A percentile compares a stretch with the other conserved stretches of the same genome.
Conservation (phyloP, 2,888 invertebrate species). For the Microctonus brassicae region DNA sequence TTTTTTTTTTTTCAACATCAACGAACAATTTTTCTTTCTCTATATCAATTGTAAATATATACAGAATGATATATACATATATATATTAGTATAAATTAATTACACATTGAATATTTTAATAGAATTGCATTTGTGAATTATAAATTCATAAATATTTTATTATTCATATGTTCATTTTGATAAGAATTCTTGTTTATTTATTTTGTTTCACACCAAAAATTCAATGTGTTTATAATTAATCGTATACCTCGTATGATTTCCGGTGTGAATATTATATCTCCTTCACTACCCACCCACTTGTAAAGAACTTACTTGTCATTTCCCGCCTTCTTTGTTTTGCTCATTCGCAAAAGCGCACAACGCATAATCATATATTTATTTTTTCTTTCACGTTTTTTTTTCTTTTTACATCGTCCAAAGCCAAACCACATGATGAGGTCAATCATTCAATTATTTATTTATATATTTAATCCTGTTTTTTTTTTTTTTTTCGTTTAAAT, state of each 20-base stretch:
- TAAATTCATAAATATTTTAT: too few species aligned
- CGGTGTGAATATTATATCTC: constrained; percentile 42
- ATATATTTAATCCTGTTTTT: too few species aligned
- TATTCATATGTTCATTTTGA: neutral
- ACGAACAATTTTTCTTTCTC: constrained; percentile 14
- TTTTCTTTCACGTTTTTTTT: too few species aligned
- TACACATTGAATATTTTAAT: too few species aligned
- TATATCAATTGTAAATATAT: neutral
- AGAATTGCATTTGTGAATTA: too few species aligned
- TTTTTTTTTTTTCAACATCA: too few species aligned
- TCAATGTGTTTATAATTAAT: constrained; percentile 14
- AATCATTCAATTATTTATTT: neutral
- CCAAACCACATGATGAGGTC: neutral
- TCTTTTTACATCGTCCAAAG: too few species aligned
- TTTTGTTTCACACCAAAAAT: constrained; percentile 3
- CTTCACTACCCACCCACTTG: constrained; percentile 34
- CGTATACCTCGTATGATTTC: constrained; percentile 49
- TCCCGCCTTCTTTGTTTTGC: constrained; percentile 45
- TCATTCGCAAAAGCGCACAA: neutral
- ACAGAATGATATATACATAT: neutral
- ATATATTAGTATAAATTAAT: neutral
- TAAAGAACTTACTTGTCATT: constrained; percentile 50
- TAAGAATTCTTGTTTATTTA: neutral
- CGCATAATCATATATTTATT: neutral
- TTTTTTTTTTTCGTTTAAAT: too few species aligned